Evolutionary conservation across 2,797 vertebrate species (phyloP).

Genomic region (Ptychadena robeensis): DNA sequence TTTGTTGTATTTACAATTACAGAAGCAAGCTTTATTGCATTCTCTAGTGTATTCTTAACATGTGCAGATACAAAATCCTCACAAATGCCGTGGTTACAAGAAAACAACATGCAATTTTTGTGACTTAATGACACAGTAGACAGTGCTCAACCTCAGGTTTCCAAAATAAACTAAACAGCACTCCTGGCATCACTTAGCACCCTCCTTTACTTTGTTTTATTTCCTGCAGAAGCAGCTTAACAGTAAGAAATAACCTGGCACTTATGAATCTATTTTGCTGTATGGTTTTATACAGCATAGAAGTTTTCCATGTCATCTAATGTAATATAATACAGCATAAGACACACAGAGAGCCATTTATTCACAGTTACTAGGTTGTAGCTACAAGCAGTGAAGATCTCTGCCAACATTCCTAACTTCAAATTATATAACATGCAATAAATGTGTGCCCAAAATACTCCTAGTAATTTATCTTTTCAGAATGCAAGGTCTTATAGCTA

Average conservation of each 20-base stretch:
- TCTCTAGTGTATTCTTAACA: too few species aligned
- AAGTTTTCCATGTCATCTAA: background rate
- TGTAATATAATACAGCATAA: background rate
- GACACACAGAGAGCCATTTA: background rate
- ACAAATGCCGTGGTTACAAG: too few species aligned
- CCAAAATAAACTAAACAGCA: background rate
- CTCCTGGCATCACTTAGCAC: background rate
- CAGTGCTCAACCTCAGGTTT: background rate
- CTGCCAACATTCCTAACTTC: background rate
- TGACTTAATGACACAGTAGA: background rate
- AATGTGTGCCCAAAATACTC: constrained; percentile 2
- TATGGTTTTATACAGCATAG: background rate
- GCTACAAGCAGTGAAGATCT: background rate
- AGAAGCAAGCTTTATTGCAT: too few species aligned
- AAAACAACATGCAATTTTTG: too few species aligned
- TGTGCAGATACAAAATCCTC: too few species aligned
- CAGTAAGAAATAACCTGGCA: background rate
- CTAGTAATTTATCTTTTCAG: constrained; percentile 1
- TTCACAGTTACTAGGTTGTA: background rate
- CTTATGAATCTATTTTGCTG: background rate
- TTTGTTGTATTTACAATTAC: too few species aligned
- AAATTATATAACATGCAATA: background rate
- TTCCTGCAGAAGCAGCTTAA: background rate
- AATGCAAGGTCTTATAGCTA: background rate
- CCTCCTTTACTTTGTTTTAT: background rate